A percentile compares a stretch with the other conserved stretches of the same genome.
phyloP scores from a whole-genome alignment of 2,797 vertebrate species.

The Ammospiza maritima region DNA sequence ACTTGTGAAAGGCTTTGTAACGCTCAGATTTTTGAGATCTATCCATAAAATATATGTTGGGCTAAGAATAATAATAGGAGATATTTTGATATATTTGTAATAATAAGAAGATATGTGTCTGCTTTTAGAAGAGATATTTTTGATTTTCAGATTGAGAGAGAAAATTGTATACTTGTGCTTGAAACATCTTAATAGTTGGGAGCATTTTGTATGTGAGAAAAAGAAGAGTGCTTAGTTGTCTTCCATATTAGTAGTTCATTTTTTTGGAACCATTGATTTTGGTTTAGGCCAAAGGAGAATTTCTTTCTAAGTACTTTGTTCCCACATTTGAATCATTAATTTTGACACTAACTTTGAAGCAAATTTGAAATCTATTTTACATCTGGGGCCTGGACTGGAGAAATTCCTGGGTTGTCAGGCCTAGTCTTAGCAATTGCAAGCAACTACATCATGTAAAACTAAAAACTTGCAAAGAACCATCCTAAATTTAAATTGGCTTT shows the following conservation, averaged over 20 bases:
- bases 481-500: neutral
- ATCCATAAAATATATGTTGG: neutral
- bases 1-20: neutral
- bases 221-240: neutral
- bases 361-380: neutral
- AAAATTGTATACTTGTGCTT: neutral
- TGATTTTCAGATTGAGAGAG: neutral
- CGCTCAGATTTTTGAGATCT: neutral
- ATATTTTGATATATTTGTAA: too few species aligned
- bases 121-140: neutral
- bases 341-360: neutral
- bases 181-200: neutral
- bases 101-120: neutral
- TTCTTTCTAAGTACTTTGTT: neutral
- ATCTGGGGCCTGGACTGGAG: neutral
- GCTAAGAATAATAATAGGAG: neutral
- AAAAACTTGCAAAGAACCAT: neutral
- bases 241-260: neutral
- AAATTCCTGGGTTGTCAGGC: neutral
- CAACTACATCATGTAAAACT: neutral
- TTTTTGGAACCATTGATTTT: neutral
- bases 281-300: neutral
- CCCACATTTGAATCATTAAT: neutral
- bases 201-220: neutral
- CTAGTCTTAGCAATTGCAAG: neutral